Evolutionary conservation across 23 tunicate species (phyloP).

Genomic region (Phallusia fumigata): DNA sequence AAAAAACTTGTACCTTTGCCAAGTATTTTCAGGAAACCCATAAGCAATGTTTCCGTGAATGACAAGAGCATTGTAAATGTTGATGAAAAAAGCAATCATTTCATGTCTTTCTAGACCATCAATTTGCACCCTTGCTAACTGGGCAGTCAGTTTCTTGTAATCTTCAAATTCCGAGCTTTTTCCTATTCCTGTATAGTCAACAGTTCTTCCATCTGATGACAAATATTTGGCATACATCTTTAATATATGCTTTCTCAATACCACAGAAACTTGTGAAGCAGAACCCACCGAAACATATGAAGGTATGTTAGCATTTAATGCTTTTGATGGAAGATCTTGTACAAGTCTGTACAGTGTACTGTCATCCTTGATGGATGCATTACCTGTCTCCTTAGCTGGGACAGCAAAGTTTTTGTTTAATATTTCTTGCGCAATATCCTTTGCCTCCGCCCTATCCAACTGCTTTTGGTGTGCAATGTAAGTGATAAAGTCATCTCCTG

Average conservation of each 20-base stretch:
- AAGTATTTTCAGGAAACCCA: slow-evolving; percentile 57
- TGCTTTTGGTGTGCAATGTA: slow-evolving; percentile 32
- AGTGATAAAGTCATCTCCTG: slow-evolving; percentile 37
- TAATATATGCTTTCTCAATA: slow-evolving; percentile 52
- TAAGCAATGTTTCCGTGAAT: slow-evolving; percentile 67
- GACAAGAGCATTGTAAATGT: slow-evolving; percentile 94
- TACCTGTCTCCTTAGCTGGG: slow-evolving; percentile 7
- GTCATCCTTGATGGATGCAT: slow-evolving; percentile 59
- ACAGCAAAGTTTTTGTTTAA: slow-evolving; percentile 22
- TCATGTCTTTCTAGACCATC: slow-evolving; percentile 55
- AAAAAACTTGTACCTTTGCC: slow-evolving; percentile 61
- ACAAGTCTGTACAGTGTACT: slow-evolving; percentile 55
- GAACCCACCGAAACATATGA: slow-evolving; percentile 14
- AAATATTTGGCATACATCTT: slow-evolving; percentile 65
- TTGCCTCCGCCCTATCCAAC: not conserved
- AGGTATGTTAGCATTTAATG: slow-evolving; percentile 62
- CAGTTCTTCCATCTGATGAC: slow-evolving; percentile 69
- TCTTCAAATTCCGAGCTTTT: slow-evolving; percentile 57
- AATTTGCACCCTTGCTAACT: slow-evolving; percentile 53
- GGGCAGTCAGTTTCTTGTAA: slow-evolving; percentile 58
- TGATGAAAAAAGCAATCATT: slow-evolving; percentile 86
- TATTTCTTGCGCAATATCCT: slow-evolving; percentile 28
- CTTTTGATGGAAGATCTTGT: slow-evolving; percentile 59
- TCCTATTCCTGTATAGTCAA: slow-evolving; percentile 82
- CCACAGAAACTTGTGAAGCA: slow-evolving; percentile 50